Percentiles rank a stretch among this genome's conserved stretches.
Evolutionary conservation across 2,888 invertebrate species (phyloP).

Genomic region (Metacarcinus magister): DNA sequence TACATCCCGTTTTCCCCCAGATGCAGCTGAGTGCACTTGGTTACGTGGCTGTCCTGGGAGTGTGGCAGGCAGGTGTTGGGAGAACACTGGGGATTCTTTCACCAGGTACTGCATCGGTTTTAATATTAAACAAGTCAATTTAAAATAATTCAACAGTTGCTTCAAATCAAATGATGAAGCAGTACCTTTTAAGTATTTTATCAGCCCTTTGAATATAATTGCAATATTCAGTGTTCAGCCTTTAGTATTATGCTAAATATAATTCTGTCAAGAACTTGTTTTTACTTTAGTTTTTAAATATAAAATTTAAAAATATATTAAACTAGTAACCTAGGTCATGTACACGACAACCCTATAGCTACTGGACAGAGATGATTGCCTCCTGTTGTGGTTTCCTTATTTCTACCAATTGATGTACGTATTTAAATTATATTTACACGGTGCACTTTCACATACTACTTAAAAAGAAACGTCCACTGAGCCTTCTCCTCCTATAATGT

Average conservation of each 20-base stretch:
- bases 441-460: constrained; percentile 21
- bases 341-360: constrained; percentile 39
- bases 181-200: background rate
- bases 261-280: background rate
- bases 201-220: background rate
- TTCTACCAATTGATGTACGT: constrained; percentile 14
- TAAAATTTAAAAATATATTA: constrained; percentile 41
- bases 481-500: background rate
- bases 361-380: constrained; percentile 53
- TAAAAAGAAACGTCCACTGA: background rate
- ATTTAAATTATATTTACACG: constrained; percentile 40
- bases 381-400: constrained; percentile 17
- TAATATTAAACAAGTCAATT: background rate
- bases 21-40: background rate
- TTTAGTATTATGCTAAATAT: constrained; percentile 5
- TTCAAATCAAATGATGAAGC: background rate
- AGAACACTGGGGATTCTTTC: background rate
- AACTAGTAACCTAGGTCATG: constrained; percentile 32
- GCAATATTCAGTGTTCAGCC: background rate
- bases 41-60: background rate
- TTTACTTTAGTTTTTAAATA: background rate
- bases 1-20: background rate
- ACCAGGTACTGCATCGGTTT: background rate
- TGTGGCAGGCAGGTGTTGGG: background rate
- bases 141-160: background rate